A percentile compares a stretch with the other conserved stretches of the same genome.
These are phyloP conservation scores for Pedionomus torquatus DNA, from an alignment of 2,113 vertebrate genomes.

Conservation along the genomic window DNA sequence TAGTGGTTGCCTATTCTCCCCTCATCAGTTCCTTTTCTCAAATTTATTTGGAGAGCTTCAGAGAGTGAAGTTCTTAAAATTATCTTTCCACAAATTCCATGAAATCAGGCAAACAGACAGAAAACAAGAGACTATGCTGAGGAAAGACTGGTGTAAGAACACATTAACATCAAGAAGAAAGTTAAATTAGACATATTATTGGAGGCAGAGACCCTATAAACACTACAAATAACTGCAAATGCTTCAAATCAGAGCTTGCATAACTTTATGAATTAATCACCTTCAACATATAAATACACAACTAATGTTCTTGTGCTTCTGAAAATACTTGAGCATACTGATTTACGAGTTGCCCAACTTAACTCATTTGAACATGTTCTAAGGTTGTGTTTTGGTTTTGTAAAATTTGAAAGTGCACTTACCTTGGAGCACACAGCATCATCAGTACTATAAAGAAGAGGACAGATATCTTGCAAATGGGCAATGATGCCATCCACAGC, in stretches of 20 bases:
- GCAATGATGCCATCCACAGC: conserved; percentile 92
- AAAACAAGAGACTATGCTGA: background rate
- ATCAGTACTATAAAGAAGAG: conserved; percentile 93
- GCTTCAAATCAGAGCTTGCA: background rate
- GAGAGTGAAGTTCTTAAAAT: background rate
- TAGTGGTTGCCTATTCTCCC: background rate
- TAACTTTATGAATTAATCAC: background rate
- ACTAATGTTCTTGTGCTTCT: background rate
- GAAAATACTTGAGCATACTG: background rate
- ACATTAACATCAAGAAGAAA: background rate
- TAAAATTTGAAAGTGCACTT: background rate
- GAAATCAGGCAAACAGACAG: background rate
- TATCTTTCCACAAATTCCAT: background rate
- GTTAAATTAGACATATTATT: background rate
- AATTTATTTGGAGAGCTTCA: background rate
- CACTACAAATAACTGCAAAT: background rate
- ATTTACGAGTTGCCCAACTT: background rate
- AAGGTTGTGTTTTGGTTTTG: background rate
- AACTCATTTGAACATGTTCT: background rate
- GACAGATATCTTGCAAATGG: conserved; percentile 91
- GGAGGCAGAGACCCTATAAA: background rate
- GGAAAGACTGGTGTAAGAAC: background rate
- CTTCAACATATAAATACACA: background rate
- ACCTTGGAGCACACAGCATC: conserved; percentile 97
- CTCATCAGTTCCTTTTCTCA: background rate